These are phyloP conservation scores for Lymantria dispar DNA, from an alignment of 2,888 invertebrate species.

Conservation along the genomic window DNA sequence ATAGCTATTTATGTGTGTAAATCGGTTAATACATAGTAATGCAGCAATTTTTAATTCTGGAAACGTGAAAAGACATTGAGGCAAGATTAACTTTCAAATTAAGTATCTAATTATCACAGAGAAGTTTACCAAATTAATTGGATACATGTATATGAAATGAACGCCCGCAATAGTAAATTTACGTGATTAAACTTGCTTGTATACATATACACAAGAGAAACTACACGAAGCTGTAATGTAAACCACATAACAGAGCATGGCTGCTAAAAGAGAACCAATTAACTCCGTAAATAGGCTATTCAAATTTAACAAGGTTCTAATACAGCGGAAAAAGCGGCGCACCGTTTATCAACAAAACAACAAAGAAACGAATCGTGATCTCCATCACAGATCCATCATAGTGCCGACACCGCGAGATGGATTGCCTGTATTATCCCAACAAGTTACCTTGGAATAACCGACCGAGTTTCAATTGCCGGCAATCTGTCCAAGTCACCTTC, in stretches of 20 bases:
- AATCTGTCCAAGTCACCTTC: slow-evolving; percentile 64
- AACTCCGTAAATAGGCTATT: slow-evolving; percentile 64
- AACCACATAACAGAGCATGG: slow-evolving; percentile 47
- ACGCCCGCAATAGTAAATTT: not conserved
- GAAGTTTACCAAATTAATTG: not conserved
- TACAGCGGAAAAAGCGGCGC: slow-evolving; percentile 58
- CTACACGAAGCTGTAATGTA: not conserved
- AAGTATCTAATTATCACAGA: not conserved
- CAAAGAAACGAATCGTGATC: slow-evolving; percentile 71
- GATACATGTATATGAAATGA: no score
- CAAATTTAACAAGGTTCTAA: slow-evolving; percentile 72
- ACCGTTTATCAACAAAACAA: slow-evolving; percentile 73
- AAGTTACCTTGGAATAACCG: slow-evolving; percentile 57
- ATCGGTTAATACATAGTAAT: not conserved
- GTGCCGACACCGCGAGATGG: slow-evolving; percentile 64
- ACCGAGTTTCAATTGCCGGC: slow-evolving; percentile 63
- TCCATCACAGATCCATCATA: slow-evolving; percentile 76
- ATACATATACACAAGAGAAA: not conserved
- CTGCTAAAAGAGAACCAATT: slow-evolving; percentile 53
- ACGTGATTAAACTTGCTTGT: not conserved
- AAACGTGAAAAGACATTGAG: not conserved
- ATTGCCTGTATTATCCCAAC: slow-evolving; percentile 73
- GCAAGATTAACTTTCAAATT: not conserved
- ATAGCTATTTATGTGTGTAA: not conserved
- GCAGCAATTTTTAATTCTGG: not conserved